phyloP scores from a whole-genome alignment of 2,888 invertebrate species.

The Furcula furcula region DNA sequence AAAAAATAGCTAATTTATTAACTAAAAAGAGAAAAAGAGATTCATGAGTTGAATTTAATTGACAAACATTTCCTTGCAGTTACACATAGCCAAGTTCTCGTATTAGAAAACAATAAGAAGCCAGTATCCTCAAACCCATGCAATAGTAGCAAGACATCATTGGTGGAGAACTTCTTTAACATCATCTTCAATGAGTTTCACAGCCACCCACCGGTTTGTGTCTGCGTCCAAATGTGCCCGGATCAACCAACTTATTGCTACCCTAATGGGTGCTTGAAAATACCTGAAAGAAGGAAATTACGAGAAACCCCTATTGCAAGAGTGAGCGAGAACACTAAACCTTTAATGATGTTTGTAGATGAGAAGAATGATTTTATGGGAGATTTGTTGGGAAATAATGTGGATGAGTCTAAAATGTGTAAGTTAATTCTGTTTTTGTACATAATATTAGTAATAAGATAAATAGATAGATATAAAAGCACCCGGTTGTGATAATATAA shows the following conservation, averaged over 20 bases:
- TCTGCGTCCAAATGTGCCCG: conserved; percentile 64
- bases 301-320: conserved; percentile 14
- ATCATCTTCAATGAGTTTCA: conserved; percentile 63
- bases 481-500: no score
- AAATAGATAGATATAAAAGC: no score
- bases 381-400: conserved; percentile 33
- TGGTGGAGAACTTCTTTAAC: conserved; percentile 65
- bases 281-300: conserved; percentile 24
- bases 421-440: conserved; percentile 7
- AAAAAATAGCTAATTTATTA: no score
- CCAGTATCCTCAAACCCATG: conserved; percentile 28
- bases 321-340: conserved; percentile 28
- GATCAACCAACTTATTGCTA: conserved; percentile 66
- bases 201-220: conserved; percentile 52
- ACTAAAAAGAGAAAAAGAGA: no score
- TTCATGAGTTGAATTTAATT: no score
- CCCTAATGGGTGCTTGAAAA: conserved; percentile 61
- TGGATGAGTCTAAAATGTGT: conserved; percentile 26
- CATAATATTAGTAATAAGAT: no score
- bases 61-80: conserved; percentile 31
- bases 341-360: conserved; percentile 43
- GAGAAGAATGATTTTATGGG: conserved; percentile 39
- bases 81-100: conserved; percentile 28
- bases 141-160: conserved; percentile 35
- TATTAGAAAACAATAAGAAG: conserved; percentile 11